phyloP scores from a whole-genome alignment of 2,888 invertebrate genomes.

The Pegoplata infirma region DNA sequence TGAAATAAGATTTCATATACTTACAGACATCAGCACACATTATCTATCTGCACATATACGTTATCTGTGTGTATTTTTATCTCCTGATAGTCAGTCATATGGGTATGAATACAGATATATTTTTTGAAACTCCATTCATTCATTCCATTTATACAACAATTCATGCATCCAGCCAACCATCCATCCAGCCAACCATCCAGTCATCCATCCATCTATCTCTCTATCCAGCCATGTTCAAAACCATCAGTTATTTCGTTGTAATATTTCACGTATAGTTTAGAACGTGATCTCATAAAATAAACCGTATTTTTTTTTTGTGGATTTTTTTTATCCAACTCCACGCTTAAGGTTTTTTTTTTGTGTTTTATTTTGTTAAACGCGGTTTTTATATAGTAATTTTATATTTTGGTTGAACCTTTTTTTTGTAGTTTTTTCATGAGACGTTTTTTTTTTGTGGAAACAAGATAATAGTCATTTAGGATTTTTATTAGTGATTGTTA shows the following conservation, averaged over 20 bases:
- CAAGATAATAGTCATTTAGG: constrained; percentile 51
- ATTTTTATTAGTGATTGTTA: constrained; percentile 48
- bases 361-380: constrained; percentile 50
- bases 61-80: not conserved
- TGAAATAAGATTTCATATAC: no score
- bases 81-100: constrained; percentile 8
- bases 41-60: no score
- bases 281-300: constrained; percentile 74
- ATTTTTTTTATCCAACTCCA: constrained; percentile 12
- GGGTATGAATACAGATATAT: not conserved
- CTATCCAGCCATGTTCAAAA: constrained; percentile 25
- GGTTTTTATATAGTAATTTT: constrained; percentile 22
- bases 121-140: constrained; percentile 45
- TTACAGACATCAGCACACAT: no score
- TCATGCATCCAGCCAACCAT: constrained; percentile 29
- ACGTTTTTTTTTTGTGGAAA: constrained; percentile 35
- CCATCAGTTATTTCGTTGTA: constrained; percentile 64
- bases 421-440: constrained; percentile 8
- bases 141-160: no score
- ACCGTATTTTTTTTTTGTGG: constrained; percentile 45
- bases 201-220: constrained; percentile 10
- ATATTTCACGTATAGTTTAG: constrained; percentile 74
- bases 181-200: not conserved
- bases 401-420: not conserved
- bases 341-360: constrained; percentile 26